A percentile compares a stretch with the other conserved stretches of the same genome.
phyloP scores from a whole-genome alignment of 1,140 invertebrate genomes.

The Pachypsylla venusta region DNA sequence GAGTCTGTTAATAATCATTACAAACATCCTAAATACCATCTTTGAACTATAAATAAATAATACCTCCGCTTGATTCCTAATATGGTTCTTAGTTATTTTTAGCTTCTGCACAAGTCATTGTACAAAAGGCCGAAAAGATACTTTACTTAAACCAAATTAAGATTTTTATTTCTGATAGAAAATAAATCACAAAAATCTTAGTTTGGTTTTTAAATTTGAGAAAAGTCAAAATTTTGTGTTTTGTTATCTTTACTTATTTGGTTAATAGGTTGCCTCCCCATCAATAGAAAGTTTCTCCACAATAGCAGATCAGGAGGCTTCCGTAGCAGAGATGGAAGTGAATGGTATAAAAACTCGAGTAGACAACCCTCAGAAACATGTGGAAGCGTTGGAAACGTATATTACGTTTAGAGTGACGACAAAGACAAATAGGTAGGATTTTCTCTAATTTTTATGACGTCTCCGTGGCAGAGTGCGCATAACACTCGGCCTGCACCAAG shows the following conservation, averaged over 20 bases:
- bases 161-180: background rate
- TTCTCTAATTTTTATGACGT: background rate
- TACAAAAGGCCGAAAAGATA: too few relatives aligned
- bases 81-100: too few relatives aligned
- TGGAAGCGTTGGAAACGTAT: slow-evolving; percentile 56
- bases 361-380: slow-evolving; percentile 63
- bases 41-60: too few relatives aligned
- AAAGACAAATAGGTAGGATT: slow-evolving; percentile 16
- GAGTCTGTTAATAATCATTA: too few relatives aligned
- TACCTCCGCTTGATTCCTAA: too few relatives aligned
- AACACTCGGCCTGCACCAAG: too few relatives aligned
- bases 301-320: background rate
- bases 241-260: background rate
- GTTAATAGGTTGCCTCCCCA: background rate
- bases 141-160: background rate
- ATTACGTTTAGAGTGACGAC: slow-evolving; percentile 56
- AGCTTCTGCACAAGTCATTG: too few relatives aligned
- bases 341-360: slow-evolving; percentile 48
- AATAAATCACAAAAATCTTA: background rate
- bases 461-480: too few relatives aligned
- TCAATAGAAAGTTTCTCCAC: background rate
- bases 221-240: background rate
- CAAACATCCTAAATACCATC: too few relatives aligned
- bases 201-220: background rate
- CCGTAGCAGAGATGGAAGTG: background rate